phyloP scores from a whole-genome alignment of 2,113 vertebrate species.

The Platysteira castanea region DNA sequence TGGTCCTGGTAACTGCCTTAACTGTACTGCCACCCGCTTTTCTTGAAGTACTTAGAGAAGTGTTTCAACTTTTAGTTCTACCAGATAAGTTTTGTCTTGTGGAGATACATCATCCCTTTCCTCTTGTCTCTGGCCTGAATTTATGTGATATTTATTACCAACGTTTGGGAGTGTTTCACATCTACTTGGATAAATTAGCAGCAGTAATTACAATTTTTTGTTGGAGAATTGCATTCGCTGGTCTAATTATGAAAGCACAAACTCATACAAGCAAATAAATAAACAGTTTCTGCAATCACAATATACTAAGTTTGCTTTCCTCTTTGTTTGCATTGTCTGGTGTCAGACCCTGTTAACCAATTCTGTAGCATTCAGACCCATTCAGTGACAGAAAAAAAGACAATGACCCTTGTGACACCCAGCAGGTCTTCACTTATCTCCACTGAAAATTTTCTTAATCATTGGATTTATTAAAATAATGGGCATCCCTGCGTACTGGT shows the following conservation, averaged over 20 bases:
- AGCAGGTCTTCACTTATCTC: slow-evolving; percentile 15
- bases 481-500: neutral
- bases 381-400: neutral
- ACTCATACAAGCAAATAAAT: neutral
- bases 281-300: neutral
- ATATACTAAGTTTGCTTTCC: neutral
- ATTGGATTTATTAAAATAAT: slow-evolving; percentile 7
- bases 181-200: neutral
- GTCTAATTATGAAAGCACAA: neutral
- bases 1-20: neutral
- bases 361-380: neutral
- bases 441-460: neutral
- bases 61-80: neutral
- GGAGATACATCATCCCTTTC: neutral
- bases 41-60: neutral
- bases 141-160: neutral
- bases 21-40: neutral
- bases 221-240: neutral
- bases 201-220: neutral
- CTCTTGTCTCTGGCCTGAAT: neutral
- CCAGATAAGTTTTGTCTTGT: neutral
- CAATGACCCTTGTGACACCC: neutral
- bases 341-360: neutral
- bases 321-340: neutral
- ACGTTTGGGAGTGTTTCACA: neutral